Percentiles rank a stretch among this genome's conserved stretches.
Conservation (phyloP, 2,797 vertebrate species). For the Poliocrania exsul region DNA sequence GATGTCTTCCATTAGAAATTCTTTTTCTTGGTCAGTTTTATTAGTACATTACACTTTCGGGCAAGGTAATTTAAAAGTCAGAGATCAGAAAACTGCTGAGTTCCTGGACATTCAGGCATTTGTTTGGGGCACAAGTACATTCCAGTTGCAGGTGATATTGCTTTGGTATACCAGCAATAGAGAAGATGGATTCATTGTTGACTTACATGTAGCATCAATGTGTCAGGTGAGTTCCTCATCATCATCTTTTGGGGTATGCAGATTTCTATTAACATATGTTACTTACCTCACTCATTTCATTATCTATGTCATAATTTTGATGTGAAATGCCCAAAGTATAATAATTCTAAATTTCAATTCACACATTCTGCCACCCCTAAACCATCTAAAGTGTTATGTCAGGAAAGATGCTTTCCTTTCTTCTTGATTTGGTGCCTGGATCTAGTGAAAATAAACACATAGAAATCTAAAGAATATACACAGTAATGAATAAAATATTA, state of each 20-base stretch:
- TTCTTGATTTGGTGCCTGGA: neutral
- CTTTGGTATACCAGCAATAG: neutral
- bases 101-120: neutral
- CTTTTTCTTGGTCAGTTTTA: neutral
- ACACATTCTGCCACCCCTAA: neutral
- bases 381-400: neutral
- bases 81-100: neutral
- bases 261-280: neutral
- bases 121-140: neutral
- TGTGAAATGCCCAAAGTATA: neutral
- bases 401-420: neutral
- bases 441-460: neutral
- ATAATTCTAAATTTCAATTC: neutral
- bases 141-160: neutral
- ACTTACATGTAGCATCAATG: neutral
- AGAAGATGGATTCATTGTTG: neutral
- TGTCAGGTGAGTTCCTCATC: neutral
- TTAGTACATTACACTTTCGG: neutral
- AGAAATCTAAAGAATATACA: neutral
- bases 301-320: neutral
- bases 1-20: neutral
- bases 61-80: neutral
- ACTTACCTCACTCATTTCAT: neutral
- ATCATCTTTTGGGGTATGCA: neutral
- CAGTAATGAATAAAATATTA: neutral